Base-by-base conservation (phyloP, 2,113 vertebrate species). In the Grantiella picta region DNA sequence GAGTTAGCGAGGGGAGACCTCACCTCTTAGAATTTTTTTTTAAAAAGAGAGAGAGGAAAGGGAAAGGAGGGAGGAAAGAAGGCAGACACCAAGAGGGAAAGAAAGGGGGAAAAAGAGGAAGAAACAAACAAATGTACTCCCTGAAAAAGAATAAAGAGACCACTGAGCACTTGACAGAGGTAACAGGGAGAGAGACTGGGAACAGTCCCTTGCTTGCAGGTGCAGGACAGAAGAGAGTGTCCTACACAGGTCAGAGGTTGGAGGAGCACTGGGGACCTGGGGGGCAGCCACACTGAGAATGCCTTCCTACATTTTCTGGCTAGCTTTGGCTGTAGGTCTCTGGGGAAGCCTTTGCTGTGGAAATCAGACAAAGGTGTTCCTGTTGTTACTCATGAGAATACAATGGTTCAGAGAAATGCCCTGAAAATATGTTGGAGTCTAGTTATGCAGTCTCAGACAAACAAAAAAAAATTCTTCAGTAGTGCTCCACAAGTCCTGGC, bases 1-100 rank as follows among this genome's bases (percentile, higher is more conserved):
- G 31, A 86, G 78, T 90, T 86, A 92, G 81, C 23, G 33, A 94
- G 69, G 56, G 69, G 89, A 92, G 88, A 92, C 76, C 65, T 97
- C 92, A 95, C 82, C 95, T 96, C 73, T 78, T 80, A 73, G 68
- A 59, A 70, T 54, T 36, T 35, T 10, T 3, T 36, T 44, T 42
- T 2, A 3, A 36, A 47, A 75, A 21, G 38, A 45, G 33, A 59
- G 35, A 52, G 33, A 59, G 15, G 52, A 36, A 24, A 72, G 27
- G 15, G 35, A 27, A 68, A 25, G 28, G 29, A 35, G 7, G 5
- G 15, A 64, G 19, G 33, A 35, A 85, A 57, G 33, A 72, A 82
- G 38, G 15, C 4, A n/a, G 35, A 4, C 15, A 71, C 31, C 19
- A 45, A 66, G 56, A 38, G 15, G 45, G 44, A 47, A 64, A 25